phyloP scores from a whole-genome alignment of 2,113 vertebrate species.

The Mesoclemmys tuberculata region DNA sequence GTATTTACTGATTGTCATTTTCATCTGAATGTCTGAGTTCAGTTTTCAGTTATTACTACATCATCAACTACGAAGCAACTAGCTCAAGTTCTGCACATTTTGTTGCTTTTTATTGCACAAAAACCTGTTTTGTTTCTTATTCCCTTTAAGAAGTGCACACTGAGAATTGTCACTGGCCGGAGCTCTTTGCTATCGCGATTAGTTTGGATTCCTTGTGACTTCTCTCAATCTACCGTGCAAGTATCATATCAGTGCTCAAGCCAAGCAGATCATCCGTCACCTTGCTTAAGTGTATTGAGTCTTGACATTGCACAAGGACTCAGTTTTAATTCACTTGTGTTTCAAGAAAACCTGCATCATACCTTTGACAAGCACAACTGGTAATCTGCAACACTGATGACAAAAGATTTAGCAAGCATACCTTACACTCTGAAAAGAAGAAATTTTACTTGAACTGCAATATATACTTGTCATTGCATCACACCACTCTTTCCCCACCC shows the following conservation, averaged over 20 bases:
- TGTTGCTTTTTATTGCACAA: conserved; percentile 68
- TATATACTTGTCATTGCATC: not conserved
- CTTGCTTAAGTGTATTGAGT: conserved; percentile 20
- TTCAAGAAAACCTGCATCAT: conserved; percentile 51
- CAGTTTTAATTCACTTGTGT: conserved; percentile 74
- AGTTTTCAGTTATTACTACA: conserved; percentile 35
- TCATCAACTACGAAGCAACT: conserved; percentile 50
- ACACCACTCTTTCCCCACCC: conserved; percentile 4
- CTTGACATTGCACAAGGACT: conserved; percentile 65
- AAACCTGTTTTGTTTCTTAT: conserved; percentile 46
- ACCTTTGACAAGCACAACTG: conserved; percentile 33
- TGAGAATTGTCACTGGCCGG: conserved; percentile 58
- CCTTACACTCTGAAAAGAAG: conserved; percentile 29
- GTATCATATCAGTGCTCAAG: conserved; percentile 10
- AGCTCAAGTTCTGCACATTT: conserved; percentile 49
- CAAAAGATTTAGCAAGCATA: conserved; percentile 28
- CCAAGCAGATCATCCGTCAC: not conserved
- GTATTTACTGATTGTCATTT: conserved; percentile 69
- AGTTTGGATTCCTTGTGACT: conserved; percentile 45
- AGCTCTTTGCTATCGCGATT: conserved; percentile 27
- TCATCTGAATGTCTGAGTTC: conserved; percentile 65
- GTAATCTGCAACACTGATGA: conserved; percentile 41
- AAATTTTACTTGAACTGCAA: conserved; percentile 17
- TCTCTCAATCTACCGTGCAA: conserved; percentile 12
- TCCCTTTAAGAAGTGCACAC: conserved; percentile 68